These are phyloP conservation scores for Macrotus californicus DNA, from an alignment of 2,113 vertebrate genomes.

Conservation along the genomic window DNA sequence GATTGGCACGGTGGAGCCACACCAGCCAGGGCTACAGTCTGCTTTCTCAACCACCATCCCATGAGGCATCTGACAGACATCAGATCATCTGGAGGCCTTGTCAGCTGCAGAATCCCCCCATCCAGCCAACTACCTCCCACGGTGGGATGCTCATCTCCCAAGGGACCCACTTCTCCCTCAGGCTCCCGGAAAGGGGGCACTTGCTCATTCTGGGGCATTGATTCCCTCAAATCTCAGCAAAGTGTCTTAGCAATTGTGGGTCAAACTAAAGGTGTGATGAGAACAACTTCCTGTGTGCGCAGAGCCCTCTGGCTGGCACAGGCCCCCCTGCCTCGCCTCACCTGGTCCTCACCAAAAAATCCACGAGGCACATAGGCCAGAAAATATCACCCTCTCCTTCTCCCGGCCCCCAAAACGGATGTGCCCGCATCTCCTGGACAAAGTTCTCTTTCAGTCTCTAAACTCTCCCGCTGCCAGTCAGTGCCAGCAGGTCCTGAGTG, in stretches of 20 bases:
- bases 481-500: not conserved
- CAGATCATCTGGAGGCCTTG: not conserved
- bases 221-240: not conserved
- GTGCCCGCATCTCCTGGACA: not conserved
- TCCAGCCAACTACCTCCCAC: not conserved
- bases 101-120: not conserved
- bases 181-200: not conserved
- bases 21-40: not conserved
- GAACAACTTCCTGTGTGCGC: not conserved
- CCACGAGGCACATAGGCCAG: rapidly evolving
- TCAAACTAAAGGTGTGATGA: not conserved
- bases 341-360: not conserved
- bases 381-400: too few species aligned
- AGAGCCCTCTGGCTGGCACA: not conserved
- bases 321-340: not conserved
- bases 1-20: too few species aligned
- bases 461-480: not conserved
- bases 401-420: not conserved
- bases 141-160: not conserved
- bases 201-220: not conserved
- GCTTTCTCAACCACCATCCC: not conserved
- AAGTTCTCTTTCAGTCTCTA: not conserved
- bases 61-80: not conserved
- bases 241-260: not conserved
- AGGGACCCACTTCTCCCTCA: not conserved